Conservation (phyloP, 2,797 vertebrate species). For the Premnoplex brunnescens region DNA sequence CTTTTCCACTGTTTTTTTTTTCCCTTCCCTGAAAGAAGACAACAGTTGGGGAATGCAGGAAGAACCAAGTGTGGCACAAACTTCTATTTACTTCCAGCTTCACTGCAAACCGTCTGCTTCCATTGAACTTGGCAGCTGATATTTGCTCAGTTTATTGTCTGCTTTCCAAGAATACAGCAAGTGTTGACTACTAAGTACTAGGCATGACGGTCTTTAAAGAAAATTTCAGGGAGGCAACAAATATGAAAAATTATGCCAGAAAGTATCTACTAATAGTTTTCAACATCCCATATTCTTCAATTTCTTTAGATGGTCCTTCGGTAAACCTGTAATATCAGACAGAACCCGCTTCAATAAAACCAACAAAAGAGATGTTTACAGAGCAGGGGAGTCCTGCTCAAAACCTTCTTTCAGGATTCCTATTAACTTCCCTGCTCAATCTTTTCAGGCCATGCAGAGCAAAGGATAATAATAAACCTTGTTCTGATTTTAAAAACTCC, state of each 20-base stretch:
- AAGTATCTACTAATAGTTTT: not conserved
- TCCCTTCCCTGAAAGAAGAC: not conserved
- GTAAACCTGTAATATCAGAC: not conserved
- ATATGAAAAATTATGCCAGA: slow-evolving; percentile 16
- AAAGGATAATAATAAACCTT: not conserved
- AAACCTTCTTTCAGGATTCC: not conserved
- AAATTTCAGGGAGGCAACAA: slow-evolving; percentile 29
- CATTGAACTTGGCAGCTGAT: slow-evolving; percentile 60
- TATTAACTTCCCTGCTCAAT: not conserved
- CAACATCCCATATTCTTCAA: not conserved
- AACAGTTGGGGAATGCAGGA: not conserved
- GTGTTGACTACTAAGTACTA: slow-evolving; percentile 32
- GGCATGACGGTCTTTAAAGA: slow-evolving; percentile 15
- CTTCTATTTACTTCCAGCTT: slow-evolving; percentile 57
- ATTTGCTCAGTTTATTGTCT: slow-evolving; percentile 63
- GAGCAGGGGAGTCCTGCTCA: not conserved
- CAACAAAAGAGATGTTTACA: not conserved
- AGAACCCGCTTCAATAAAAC: not conserved
- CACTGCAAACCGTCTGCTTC: slow-evolving; percentile 33
- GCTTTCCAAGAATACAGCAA: slow-evolving; percentile 58
- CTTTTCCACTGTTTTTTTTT: not conserved
- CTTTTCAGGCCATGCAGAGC: not conserved
- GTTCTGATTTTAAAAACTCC: not conserved
- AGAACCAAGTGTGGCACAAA: slow-evolving; percentile 35
- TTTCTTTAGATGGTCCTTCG: not conserved